Conservation (phyloP, 2,888 invertebrate genomes). For the Meteorus colon region DNA sequence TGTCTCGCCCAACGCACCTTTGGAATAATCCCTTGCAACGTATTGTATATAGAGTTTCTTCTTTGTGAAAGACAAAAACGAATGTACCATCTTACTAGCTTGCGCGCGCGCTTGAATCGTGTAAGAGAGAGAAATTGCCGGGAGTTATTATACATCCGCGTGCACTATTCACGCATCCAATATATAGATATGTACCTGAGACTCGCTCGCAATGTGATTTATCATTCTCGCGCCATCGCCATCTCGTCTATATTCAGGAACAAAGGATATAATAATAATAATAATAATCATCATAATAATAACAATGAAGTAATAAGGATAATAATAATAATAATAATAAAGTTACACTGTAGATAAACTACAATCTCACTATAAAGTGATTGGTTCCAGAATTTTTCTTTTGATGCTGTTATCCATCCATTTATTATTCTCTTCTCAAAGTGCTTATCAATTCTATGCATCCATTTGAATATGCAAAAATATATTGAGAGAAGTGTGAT, state of each 20-base stretch:
- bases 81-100: neutral
- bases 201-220: constrained; percentile 39
- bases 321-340: constrained; percentile 32
- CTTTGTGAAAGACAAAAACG: constrained; percentile 23
- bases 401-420: neutral
- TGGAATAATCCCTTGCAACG: constrained; percentile 36
- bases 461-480: neutral
- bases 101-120: constrained; percentile 2
- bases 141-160: constrained; percentile 38
- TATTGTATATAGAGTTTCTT: constrained; percentile 21
- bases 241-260: constrained; percentile 33
- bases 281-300: constrained; percentile 25
- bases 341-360: neutral
- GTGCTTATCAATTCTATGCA: constrained; percentile 27
- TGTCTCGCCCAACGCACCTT: constrained; percentile 44
- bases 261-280: constrained; percentile 40
- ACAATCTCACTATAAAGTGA: constrained; percentile 10
- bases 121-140: constrained; percentile 35
- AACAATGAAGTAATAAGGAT: constrained; percentile 35
- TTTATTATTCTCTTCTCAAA: neutral
- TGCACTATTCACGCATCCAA: constrained; percentile 37
- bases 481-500: neutral
- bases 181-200: constrained; percentile 3
- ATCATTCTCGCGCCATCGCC: constrained; percentile 46
- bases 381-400: neutral